phyloP scores from a whole-genome alignment of 2,888 invertebrate genomes.

The Cyaniris semiargus region DNA sequence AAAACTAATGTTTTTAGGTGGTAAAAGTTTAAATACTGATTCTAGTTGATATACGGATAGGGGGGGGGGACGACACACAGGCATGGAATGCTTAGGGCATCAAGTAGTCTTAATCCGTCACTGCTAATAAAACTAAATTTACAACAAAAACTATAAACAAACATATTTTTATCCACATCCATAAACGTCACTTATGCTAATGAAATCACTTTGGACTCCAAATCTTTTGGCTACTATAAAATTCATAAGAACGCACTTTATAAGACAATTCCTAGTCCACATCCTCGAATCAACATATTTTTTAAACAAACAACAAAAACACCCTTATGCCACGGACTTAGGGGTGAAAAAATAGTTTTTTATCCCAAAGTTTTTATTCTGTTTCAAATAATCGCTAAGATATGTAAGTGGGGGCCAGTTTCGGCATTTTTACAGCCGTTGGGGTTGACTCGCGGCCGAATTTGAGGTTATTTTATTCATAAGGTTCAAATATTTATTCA shows the following conservation, averaged over 20 bases:
- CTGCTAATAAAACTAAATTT: neutral
- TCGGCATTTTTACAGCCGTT: slow-evolving; percentile 66
- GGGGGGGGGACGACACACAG: too few species aligned
- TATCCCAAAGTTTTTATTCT: slow-evolving; percentile 44
- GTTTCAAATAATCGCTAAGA: slow-evolving; percentile 62
- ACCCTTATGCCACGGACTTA: slow-evolving; percentile 35
- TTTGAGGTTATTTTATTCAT: slow-evolving; percentile 43
- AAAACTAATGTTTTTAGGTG: too few species aligned
- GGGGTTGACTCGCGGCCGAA: slow-evolving; percentile 53
- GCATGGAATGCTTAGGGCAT: too few species aligned
- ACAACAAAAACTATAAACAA: neutral
- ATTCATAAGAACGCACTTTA: slow-evolving; percentile 45
- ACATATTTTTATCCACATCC: neutral
- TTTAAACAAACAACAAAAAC: slow-evolving; percentile 56
- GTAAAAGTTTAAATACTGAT: too few species aligned
- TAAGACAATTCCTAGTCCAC: slow-evolving; percentile 74
- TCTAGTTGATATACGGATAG: too few species aligned
- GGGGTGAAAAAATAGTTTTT: neutral
- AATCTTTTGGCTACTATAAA: slow-evolving; percentile 30
- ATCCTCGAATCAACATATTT: slow-evolving; percentile 65
- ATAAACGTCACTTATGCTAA: slow-evolving; percentile 22
- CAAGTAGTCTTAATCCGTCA: too few species aligned
- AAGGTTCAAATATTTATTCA: slow-evolving; percentile 33
- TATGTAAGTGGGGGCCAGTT: slow-evolving; percentile 59
- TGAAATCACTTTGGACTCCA: slow-evolving; percentile 23